Evolutionary conservation across 2,888 invertebrate genomes (phyloP).

Genomic region (Apantesis nais): DNA sequence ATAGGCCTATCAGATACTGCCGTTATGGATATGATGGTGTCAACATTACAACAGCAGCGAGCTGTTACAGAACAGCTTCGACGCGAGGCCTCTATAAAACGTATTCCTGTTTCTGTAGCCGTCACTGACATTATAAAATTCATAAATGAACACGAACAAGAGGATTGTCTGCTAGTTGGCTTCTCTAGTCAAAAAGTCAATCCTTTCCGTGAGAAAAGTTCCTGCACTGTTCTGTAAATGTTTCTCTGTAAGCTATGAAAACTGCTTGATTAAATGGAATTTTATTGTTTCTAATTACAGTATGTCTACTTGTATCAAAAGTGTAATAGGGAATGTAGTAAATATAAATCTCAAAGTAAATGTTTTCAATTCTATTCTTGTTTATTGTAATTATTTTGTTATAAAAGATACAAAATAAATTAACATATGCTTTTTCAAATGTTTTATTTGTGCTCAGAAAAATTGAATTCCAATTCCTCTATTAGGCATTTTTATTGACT

Average conservation of each 20-base stretch:
- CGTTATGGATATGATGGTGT: slow-evolving; percentile 97
- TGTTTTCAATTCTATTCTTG: neutral
- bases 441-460: slow-evolving; percentile 72
- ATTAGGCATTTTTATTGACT: slow-evolving; percentile 32
- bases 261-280: slow-evolving; percentile 10
- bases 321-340: neutral
- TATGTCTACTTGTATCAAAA: neutral
- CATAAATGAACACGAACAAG: slow-evolving; percentile 95
- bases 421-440: slow-evolving; percentile 45
- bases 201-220: slow-evolving; percentile 97
- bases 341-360: neutral
- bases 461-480: slow-evolving; percentile 54
- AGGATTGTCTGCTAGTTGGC: slow-evolving; percentile 96
- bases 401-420: slow-evolving; percentile 36
- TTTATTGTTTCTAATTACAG: slow-evolving; percentile 1
- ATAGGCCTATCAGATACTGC: slow-evolving; percentile 96
- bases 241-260: slow-evolving; percentile 12
- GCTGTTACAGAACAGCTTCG: slow-evolving; percentile 97
- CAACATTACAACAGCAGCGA: slow-evolving; percentile 96
- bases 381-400: neutral
- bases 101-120: slow-evolving; percentile 95
- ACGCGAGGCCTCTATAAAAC: slow-evolving; percentile 94
- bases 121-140: slow-evolving; percentile 96
- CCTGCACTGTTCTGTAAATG: slow-evolving; percentile 92
- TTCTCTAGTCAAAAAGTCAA: slow-evolving; percentile 97